These are phyloP conservation scores for Holcopasites calliopsidis DNA, from an alignment of 1,140 invertebrate genomes.

Conservation along the genomic window DNA sequence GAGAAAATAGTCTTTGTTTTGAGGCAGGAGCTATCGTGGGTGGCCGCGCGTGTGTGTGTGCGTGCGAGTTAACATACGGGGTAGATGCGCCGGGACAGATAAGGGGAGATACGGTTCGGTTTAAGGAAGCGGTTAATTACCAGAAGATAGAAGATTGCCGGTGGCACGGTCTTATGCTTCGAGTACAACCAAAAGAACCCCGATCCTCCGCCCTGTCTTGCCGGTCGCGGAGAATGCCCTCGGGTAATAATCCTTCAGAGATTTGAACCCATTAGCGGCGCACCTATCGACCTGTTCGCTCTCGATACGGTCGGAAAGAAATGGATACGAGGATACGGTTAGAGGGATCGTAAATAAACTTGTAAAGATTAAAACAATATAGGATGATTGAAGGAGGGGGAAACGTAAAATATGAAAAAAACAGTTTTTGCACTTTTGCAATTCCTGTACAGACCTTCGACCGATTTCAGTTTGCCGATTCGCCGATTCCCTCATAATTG, in stretches of 20 bases:
- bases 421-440: too few species aligned
- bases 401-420: too few species aligned
- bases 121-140: slow-evolving; percentile 78
- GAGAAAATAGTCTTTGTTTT: slow-evolving; percentile 71
- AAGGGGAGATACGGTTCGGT: slow-evolving; percentile 71
- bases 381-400: background rate
- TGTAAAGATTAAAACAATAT: too few species aligned
- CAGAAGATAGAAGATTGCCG: slow-evolving; percentile 72
- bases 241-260: slow-evolving; percentile 51
- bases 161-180: slow-evolving; percentile 58
- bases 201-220: slow-evolving; percentile 26
- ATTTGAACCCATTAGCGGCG: slow-evolving; percentile 30
- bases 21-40: slow-evolving; percentile 42
- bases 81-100: slow-evolving; percentile 59
- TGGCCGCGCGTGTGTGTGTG: slow-evolving; percentile 25
- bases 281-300: slow-evolving; percentile 8
- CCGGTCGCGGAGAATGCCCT: slow-evolving; percentile 41
- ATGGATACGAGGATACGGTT: background rate
- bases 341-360: too few species aligned
- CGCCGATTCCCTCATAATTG: too few species aligned
- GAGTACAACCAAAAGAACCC: slow-evolving; percentile 54
- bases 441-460: too few species aligned
- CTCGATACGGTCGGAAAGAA: slow-evolving; percentile 1
- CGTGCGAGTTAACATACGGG: slow-evolving; percentile 26
- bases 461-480: too few species aligned